Base-by-base conservation (phyloP, 2,113 vertebrate genomes). In the Sus scrofa region DNA sequence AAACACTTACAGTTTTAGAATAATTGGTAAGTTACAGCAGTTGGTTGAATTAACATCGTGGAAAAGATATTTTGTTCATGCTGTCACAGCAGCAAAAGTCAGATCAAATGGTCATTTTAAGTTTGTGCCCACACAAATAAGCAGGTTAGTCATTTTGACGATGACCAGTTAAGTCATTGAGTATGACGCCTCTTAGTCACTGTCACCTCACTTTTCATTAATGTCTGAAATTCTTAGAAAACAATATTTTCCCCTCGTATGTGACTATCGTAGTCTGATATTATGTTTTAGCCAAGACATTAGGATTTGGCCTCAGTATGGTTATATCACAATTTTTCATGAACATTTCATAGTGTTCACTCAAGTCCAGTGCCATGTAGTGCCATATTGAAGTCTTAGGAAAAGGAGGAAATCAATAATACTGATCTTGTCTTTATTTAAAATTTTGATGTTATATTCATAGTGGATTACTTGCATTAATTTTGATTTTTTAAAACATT, bases 1-100 rank as follows among this genome's bases (percentile, higher is more conserved):
- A 92, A 96, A 78, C 50, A 73, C 60, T 95, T 89, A 37, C 58
- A 86, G 78, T 88, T 97, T 94, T 86, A 75, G 19, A 82, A 88
- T 71, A 94, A 79, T 79, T 78, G 22, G 27, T 39, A 60, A 97
- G 37, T 20, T 89, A 52, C 26, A 97, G 68, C 74, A 82, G 30
- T 79, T 84, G n/a, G 32, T 52, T 79, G 24, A 93, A 84, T 86
- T 90, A 95, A 84, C 39, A 70, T 44, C 90, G 91, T 88, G 44
- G 34, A 84, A 62, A 56, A 62, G 20, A 54, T 13, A 54, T 89
- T 91, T 67, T 67, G 32, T 79, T 94, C 67, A 68, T 30, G 37
- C 89, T 94, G 89, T 87, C 27, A 73, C 10, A 26, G 63, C 15
- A 92, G 39, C 14, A 90, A 67, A 96, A 94, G 73, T 75, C 27